Evolutionary conservation across 2,113 vertebrate species (phyloP).

Genomic region (Tragelaphus imberbis): DNA sequence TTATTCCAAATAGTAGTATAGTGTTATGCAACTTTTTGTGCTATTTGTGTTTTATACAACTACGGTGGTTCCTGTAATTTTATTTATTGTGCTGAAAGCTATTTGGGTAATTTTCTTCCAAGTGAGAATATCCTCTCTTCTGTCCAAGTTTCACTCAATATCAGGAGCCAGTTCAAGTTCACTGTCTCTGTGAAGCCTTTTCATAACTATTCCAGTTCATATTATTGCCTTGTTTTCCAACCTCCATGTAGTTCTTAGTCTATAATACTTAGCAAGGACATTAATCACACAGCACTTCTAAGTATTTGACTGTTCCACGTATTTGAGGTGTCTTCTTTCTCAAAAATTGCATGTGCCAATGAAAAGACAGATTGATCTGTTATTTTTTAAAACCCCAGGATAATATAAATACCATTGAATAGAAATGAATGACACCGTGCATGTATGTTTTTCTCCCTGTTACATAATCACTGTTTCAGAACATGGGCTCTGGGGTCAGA

Average conservation of each 20-base stretch:
- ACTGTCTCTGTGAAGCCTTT: neutral
- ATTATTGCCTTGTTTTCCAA: neutral
- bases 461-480: neutral
- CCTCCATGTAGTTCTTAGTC: neutral
- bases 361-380: neutral
- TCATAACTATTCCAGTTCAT: neutral
- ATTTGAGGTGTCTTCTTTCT: neutral
- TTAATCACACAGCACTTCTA: neutral
- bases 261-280: neutral
- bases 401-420: neutral
- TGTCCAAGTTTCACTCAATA: neutral
- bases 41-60: neutral
- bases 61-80: neutral
- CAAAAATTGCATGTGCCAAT: neutral
- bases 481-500: neutral
- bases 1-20: neutral
- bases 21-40: neutral
- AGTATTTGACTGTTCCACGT: neutral
- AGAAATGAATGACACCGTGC: neutral
- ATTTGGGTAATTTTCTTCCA: slow-evolving; percentile 9
- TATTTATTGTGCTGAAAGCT: neutral
- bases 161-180: neutral
- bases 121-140: neutral
- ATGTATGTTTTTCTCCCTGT: neutral
- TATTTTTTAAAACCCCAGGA: slow-evolving; percentile 28